Evolutionary conservation across 2,113 vertebrate genomes (phyloP).

Genomic region (Rhodinocichla rosea): DNA sequence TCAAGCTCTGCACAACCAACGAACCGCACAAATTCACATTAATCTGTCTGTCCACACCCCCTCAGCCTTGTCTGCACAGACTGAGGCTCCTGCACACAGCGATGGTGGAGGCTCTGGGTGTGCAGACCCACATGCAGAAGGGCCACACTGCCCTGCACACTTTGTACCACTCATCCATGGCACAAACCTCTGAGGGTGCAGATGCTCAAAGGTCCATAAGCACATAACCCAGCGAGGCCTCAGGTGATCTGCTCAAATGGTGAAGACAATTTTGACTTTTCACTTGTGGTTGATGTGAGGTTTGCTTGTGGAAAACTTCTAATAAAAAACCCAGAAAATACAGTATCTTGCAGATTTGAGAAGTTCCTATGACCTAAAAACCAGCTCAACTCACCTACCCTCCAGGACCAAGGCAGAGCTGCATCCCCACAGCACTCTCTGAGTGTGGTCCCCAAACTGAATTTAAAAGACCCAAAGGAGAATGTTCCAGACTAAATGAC

Average conservation of each 20-base stretch:
- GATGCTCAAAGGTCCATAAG: fast-evolving
- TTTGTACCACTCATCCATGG: not conserved
- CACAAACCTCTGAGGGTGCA: not conserved
- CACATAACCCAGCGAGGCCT: fast-evolving
- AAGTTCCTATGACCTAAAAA: not conserved
- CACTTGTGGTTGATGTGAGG: not conserved
- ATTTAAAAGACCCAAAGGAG: not conserved
- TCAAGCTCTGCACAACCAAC: not conserved
- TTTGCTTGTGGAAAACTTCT: not conserved
- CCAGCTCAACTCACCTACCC: not conserved
- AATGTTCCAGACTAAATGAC: not conserved
- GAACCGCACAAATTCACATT: constrained; percentile 18
- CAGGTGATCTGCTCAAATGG: fast-evolving
- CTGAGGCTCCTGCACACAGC: not conserved
- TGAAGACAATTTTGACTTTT: not conserved
- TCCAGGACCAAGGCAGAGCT: not conserved
- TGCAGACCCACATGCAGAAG: not conserved
- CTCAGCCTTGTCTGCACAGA: not conserved
- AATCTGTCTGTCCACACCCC: constrained; percentile 11
- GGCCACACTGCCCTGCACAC: fast-evolving
- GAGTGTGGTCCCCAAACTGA: not conserved
- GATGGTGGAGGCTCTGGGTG: fast-evolving
- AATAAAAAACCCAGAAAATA: not conserved
- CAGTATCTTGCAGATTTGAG: not conserved
- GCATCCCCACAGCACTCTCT: fast-evolving